phyloP scores from a whole-genome alignment of 2,113 vertebrate genomes.

The Sciurus niger region DNA sequence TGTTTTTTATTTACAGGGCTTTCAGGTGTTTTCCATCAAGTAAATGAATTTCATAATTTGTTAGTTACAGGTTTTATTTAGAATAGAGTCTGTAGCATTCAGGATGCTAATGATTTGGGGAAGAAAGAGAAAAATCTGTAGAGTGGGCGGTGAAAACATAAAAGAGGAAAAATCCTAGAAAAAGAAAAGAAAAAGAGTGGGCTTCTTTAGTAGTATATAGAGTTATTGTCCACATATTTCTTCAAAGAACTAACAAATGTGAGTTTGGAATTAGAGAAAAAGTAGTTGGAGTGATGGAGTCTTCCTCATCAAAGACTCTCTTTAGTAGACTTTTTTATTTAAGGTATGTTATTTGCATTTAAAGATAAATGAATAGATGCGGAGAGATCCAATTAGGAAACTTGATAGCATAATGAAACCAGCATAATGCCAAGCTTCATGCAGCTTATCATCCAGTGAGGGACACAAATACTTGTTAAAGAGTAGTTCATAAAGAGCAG shows the following conservation, averaged over 20 bases:
- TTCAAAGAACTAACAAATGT: not conserved
- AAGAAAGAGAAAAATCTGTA: not conserved
- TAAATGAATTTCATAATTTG: constrained; percentile 58
- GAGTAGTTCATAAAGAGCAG: too few species aligned
- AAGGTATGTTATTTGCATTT: not conserved
- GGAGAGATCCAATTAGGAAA: not conserved
- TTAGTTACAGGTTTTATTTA: constrained; percentile 47
- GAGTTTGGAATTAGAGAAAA: not conserved
- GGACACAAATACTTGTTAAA: not conserved
- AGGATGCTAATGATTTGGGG: not conserved
- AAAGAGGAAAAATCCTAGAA: not conserved
- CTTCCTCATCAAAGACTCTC: not conserved
- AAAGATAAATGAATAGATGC: not conserved
- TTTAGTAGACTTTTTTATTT: not conserved
- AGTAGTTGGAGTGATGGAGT: not conserved
- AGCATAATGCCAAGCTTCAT: not conserved
- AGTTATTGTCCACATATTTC: not conserved
- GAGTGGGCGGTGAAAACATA: not conserved
- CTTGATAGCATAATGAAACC: not conserved
- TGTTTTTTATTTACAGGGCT: constrained; percentile 54
- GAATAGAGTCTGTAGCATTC: constrained; percentile 20
- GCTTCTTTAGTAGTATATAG: not conserved
- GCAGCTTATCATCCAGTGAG: not conserved
- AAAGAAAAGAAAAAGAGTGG: not conserved
- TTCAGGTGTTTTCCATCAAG: constrained; percentile 38